Evolutionary conservation across 2,797 vertebrate species (phyloP).

Genomic region (Setipinna tenuifilis): DNA sequence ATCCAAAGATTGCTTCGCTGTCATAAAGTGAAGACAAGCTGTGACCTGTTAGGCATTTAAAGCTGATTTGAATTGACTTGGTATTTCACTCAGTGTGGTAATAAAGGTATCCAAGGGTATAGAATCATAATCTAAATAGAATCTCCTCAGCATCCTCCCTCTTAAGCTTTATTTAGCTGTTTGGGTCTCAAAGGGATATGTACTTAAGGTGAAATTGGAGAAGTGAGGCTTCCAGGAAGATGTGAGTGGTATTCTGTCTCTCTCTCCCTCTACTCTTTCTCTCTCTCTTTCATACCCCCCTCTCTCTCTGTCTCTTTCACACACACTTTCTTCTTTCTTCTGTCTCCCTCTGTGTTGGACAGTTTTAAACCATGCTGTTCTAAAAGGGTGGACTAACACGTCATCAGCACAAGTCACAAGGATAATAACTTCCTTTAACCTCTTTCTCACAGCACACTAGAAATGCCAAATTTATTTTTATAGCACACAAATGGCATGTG

Average conservation of each 20-base stretch:
- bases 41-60: neutral
- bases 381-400: neutral
- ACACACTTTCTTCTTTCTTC: no score
- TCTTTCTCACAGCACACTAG: neutral
- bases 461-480: neutral
- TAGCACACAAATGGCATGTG: no score
- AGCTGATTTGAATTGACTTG: neutral
- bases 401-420: neutral
- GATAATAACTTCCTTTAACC: neutral
- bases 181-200: neutral
- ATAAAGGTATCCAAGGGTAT: slow-evolving; percentile 32
- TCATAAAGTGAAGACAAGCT: neutral
- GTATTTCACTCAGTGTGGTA: slow-evolving; percentile 4
- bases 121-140: slow-evolving; percentile 41
- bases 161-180: slow-evolving; percentile 5
- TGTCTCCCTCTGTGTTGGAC: neutral
- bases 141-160: slow-evolving; percentile 14
- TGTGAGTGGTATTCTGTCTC: neutral
- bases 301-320: no score
- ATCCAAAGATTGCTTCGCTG: neutral
- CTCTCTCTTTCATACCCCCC: neutral
- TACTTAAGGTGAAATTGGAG: slow-evolving; percentile 19
- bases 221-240: neutral
- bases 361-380: neutral
- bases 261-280: neutral